Evolutionary conservation across 2,888 invertebrate species (phyloP), one percentile per base, ranked within the genome.

Genomic region (Hecatera dysodea): DNA sequence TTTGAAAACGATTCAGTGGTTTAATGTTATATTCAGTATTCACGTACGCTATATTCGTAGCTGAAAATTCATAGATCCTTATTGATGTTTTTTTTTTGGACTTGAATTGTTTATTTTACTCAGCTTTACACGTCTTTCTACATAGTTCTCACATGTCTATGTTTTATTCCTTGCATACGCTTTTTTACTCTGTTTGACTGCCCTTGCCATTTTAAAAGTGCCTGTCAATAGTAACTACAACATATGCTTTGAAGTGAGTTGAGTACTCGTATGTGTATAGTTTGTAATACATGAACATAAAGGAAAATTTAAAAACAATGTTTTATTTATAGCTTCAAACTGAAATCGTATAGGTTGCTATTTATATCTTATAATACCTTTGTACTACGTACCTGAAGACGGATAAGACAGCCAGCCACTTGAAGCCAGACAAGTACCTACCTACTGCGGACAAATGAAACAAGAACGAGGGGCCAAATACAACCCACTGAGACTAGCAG

Each of bases 391-490:
- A 42, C 3, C 55, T 42, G 24, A 42, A 42, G 39, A 48, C 6
- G 39, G 39, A 24, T 65, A 33, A 36, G 22, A 27, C 33, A 17
- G 33, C n/a, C 29, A 55, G 46, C 29, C 24, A 24, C 29, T 72
- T 50, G 65, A 72, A 72, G 65, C 56, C 72, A 56, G 19, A 72
- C 48, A 72, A 71, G 48, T 64, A 56, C 27, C 24, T 56, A 64
- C 27, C 24, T 27, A 52, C 42, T 27, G 48, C 48, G 56, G 48
- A 33, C 56, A 57, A 65, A 72, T 56, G 15, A 65, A 72, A 56
- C 56, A 19, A 56, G 33, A 50, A 33, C 42, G 46, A 33, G 27
- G 42, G 8, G 22, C 33, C 33, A 42, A 48, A 65, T 12, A 42
- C n/a, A 29, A 27, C 15, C 27, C 36, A 19, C 36, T 19, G 27